Base-by-base conservation (phyloP, 2,113 vertebrate genomes). In the Psephotus haematonotus region DNA sequence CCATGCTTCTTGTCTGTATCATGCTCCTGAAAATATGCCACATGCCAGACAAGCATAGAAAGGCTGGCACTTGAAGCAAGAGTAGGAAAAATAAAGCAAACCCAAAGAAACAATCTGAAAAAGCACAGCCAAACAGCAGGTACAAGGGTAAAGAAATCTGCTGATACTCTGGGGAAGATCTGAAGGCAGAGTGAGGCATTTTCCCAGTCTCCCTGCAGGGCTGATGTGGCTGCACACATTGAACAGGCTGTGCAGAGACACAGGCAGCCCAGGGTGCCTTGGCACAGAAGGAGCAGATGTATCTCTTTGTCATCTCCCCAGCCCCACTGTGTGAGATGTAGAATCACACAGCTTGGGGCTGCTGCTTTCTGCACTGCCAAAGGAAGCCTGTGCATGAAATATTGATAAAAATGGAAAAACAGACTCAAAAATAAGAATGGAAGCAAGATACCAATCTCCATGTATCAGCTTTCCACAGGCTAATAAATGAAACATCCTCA, bases 371-470 rank as follows among this genome's bases (percentile, higher is more conserved):
- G 60, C 25, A 35, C 10, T 69, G 57, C 64, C 68, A 94, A n/a
- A 31, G n/a, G 46, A 60, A 23, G 49, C 17, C 29, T 41, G 62
- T 37, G 44, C 89, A 77, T 33, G 88, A 87, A 24, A 67, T 86
- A 49, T 10, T 41, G 35, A 86, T 65, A 37, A 59, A 92, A 88
- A 67, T 23, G 16, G 91, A 79, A 90, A 92, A 74, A 5, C 17
- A 44, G 44, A n/a, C 74, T 64, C 46, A 44, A 71, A 92, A 52
- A 57, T 59, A 92, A 94, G 86, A 69, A 80, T 60, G 59, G 68
- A 85, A 93, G 31, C 52, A 63, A 92, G 86, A 95, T 85, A 83
- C 9, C 77, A 52, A 90, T 90, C 91, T 96, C 37, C 8, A 82
- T 11, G 60, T 43, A 72, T 22, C 44, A 50, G 10, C 68, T 63